phyloP scores from a whole-genome alignment of 2,113 vertebrate species.

The Mesocricetus auratus region DNA sequence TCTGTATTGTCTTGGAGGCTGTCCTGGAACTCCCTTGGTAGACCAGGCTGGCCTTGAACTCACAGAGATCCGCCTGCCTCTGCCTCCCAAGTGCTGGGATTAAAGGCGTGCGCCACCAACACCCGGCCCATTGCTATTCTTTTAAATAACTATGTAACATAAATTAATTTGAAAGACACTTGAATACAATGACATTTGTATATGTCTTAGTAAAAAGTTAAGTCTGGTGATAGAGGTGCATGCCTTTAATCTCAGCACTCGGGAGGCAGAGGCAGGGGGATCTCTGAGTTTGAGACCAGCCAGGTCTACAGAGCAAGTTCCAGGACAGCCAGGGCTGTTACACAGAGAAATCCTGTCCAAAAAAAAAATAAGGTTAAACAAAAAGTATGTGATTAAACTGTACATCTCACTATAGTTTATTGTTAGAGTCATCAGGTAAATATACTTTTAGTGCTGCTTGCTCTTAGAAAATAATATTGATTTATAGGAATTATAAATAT shows the following conservation, averaged over 20 bases:
- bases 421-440: not conserved
- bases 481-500: constrained; percentile 48
- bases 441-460: not conserved
- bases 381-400: constrained; percentile 48
- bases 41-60: no score
- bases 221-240: not conserved
- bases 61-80: no score
- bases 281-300: not conserved
- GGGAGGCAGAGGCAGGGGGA: not conserved
- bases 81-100: no score
- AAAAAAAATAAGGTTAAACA: not conserved
- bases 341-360: not conserved
- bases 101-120: no score
- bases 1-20: no score
- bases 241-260: not conserved
- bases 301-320: no score
- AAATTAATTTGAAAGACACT: constrained; percentile 42
- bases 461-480: constrained; percentile 48
- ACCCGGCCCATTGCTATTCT: not conserved
- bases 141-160: constrained; percentile 31
- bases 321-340: not conserved
- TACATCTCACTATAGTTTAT: constrained; percentile 31
- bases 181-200: constrained; percentile 23
- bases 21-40: no score
- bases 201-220: not conserved